These are phyloP conservation scores for Limnephilus auricula DNA, from an alignment of 2,888 invertebrate species.

Conservation along the genomic window DNA sequence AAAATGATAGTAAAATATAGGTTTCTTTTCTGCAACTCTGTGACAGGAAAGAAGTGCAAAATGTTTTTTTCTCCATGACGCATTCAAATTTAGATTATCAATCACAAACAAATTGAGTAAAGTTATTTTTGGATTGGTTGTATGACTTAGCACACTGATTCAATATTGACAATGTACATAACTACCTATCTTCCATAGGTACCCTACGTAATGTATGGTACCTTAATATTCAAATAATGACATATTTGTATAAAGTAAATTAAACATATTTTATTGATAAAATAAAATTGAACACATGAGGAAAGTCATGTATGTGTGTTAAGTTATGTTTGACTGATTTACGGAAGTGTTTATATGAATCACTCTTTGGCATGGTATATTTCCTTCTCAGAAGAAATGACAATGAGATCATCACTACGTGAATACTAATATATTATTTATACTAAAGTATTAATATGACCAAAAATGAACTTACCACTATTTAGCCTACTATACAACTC, in stretches of 20 bases:
- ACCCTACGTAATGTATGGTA: background rate
- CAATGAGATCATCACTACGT: background rate
- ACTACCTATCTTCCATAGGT: background rate
- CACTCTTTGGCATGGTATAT: background rate
- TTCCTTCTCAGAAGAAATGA: background rate
- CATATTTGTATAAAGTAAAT: background rate
- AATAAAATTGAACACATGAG: background rate
- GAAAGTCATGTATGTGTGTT: background rate
- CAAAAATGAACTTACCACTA: slow-evolving; percentile 81
- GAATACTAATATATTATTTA: background rate
- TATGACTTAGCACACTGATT: background rate
- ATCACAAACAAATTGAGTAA: background rate
- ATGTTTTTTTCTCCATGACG: background rate
- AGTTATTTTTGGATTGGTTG: background rate
- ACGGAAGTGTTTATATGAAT: background rate
- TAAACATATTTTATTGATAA: background rate
- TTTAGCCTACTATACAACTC: slow-evolving; percentile 90
- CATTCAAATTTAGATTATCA: background rate
- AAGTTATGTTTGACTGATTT: background rate
- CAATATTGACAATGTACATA: background rate
- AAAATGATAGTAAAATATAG: background rate
- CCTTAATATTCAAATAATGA: background rate
- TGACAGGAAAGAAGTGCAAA: background rate
- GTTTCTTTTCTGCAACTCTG: background rate
- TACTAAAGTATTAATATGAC: background rate